phyloP scores from a whole-genome alignment of 2,888 invertebrate species.

The Diaprepes abbreviatus region DNA sequence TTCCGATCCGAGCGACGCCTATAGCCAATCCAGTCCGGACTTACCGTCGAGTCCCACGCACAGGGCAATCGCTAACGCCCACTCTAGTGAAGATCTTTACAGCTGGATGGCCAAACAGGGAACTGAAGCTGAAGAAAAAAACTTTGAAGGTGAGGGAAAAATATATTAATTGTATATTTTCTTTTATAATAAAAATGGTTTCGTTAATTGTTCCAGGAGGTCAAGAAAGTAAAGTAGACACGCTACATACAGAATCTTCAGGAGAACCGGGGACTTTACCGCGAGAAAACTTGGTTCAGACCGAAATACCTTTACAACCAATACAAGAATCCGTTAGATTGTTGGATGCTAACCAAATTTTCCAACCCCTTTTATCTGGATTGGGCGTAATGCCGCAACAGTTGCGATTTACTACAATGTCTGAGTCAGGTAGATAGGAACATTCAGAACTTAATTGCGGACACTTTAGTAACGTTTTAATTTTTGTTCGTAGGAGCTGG shows the following conservation, averaged over 20 bases:
- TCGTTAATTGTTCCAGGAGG: constrained; percentile 54
- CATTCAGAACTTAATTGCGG: too few species aligned
- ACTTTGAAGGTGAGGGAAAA: constrained; percentile 53
- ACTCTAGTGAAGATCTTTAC: constrained; percentile 83
- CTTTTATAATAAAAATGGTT: constrained; percentile 9
- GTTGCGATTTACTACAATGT: constrained; percentile 71
- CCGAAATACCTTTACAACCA: constrained; percentile 76
- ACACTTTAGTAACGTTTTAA: neutral
- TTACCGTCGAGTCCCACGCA: constrained; percentile 65
- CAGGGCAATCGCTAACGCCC: constrained; percentile 59
- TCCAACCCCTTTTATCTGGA: constrained; percentile 90
- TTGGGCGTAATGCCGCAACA: constrained; percentile 93
- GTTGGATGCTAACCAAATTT: constrained; percentile 93
- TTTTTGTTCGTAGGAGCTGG: constrained; percentile 64
- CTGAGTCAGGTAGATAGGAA: constrained; percentile 65
- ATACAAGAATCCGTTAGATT: constrained; percentile 87
- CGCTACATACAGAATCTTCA: constrained; percentile 64
- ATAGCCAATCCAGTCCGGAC: constrained; percentile 67
- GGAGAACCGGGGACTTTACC: constrained; percentile 70
- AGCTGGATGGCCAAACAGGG: constrained; percentile 96
- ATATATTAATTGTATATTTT: neutral
- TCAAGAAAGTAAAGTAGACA: constrained; percentile 65
- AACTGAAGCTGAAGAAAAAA: constrained; percentile 53
- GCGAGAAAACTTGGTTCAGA: constrained; percentile 68
- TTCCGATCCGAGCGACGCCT: constrained; percentile 75